Evolutionary conservation across 2,113 vertebrate species (phyloP).

Genomic region (Myanophis thanlyinensis): DNA sequence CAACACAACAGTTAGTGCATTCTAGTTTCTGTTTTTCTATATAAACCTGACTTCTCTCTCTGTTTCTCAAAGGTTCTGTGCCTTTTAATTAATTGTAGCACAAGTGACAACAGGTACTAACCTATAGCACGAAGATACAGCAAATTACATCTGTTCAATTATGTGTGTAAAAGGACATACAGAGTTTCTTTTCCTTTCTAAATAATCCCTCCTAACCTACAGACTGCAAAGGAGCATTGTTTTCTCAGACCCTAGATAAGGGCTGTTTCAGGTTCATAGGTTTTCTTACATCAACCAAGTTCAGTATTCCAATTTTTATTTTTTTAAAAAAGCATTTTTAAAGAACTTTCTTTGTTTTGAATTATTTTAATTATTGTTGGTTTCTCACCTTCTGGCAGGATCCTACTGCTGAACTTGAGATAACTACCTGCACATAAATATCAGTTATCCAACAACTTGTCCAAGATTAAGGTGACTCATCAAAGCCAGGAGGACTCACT

Average conservation of each 20-base stretch:
- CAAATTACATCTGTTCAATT: not conserved
- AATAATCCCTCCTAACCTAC: not conserved
- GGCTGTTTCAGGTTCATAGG: not conserved
- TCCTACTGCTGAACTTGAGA: not conserved
- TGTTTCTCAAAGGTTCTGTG: not conserved
- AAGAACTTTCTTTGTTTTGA: not conserved
- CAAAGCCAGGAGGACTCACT: not conserved
- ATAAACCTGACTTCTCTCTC: not conserved
- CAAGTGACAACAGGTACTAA: not conserved
- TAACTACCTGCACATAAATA: not conserved
- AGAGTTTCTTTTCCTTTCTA: not conserved
- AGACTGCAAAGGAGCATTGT: not conserved
- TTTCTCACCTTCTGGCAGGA: not conserved
- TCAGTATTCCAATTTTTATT: not conserved
- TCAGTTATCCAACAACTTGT: not conserved
- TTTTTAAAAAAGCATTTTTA: not conserved
- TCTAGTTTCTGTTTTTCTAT: not conserved
- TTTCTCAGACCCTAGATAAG: not conserved
- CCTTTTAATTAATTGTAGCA: not conserved
- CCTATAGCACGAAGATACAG: not conserved
- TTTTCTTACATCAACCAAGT: not conserved
- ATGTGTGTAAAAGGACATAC: not conserved
- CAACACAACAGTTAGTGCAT: not conserved
- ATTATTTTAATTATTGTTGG: not conserved
- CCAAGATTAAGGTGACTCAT: not conserved